These are phyloP conservation scores for Zeus faber DNA, from an alignment of 2,113 vertebrate genomes.

Conservation along the genomic window DNA sequence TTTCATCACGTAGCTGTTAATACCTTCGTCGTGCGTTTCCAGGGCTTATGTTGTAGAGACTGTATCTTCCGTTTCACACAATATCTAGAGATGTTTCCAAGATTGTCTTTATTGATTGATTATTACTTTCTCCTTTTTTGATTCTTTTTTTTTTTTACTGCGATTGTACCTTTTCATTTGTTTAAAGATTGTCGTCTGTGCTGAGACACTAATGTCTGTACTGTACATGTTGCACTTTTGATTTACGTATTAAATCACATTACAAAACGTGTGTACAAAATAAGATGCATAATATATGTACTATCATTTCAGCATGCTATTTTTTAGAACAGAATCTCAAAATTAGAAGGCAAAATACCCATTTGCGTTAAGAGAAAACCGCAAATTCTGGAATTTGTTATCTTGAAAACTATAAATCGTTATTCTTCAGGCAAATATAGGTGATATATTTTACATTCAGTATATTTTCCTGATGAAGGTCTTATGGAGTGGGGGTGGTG, in stretches of 20 bases:
- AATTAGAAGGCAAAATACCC: neutral
- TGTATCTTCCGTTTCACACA: too few relatives aligned
- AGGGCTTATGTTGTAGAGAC: slow-evolving; percentile 55
- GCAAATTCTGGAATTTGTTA: neutral
- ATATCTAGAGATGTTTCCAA: too few relatives aligned
- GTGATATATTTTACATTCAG: too few relatives aligned
- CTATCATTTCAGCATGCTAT: neutral
- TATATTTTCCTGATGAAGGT: too few relatives aligned
- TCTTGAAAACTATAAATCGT: too few relatives aligned
- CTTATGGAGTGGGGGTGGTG: too few relatives aligned
- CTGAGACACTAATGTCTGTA: slow-evolving; percentile 46
- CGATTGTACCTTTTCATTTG: slow-evolving; percentile 46
- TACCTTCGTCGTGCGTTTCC: slow-evolving; percentile 46
- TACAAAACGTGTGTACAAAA: slow-evolving; percentile 15
- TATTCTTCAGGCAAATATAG: neutral
- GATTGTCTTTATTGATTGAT: slow-evolving; percentile 20
- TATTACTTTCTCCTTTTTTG: slow-evolving; percentile 16
- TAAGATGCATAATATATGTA: neutral
- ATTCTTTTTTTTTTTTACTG: slow-evolving; percentile 30
- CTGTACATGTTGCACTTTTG: slow-evolving; percentile 59
- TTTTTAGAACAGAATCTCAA: neutral
- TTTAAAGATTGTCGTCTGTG: slow-evolving; percentile 53
- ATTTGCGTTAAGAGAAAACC: neutral
- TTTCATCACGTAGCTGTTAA: slow-evolving; percentile 54
- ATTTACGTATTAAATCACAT: slow-evolving; percentile 65